Base-by-base conservation (phyloP, 2,888 invertebrate genomes). In the Netelia inedita region DNA sequence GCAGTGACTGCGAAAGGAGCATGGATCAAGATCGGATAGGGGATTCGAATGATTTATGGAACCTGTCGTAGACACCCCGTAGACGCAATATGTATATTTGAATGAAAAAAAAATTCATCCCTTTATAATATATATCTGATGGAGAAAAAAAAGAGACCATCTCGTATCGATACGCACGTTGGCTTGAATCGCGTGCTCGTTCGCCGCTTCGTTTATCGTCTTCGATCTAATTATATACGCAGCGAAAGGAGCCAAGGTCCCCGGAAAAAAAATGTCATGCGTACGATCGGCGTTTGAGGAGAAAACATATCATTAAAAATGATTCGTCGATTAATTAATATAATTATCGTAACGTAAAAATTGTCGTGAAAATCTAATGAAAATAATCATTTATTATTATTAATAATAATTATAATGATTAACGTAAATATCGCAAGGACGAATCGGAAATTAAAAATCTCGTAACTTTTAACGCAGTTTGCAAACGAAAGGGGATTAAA, bases 1-100 rank as follows among this genome's bases (percentile, higher is more conserved):
- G 55, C 41, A 55, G 68, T 73, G 10, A 21, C n/a, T 41, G 35
- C 46, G 35, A 53, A n/a, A 41, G 16, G 41, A 41, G 55, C 46
- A 35, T 66, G 68, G 59, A 63, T 83, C 65, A 55, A 43, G n/a
- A 53, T 71, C 5, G 53, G 10, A 41, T 65, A 19, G 11, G 61
- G 55, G 69, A 55, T 71, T 65, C 63, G 35, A 66, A 63, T 79
- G 83, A 83, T 79, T 83, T 74, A 79, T 75, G 79, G n/a, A 55
- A 35, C 14, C 35, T 55, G 59, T 57, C 63, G 68, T 46, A 63
- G 57, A 74, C 74, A 65, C 57, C 43, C 16, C 63, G 74, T 16
- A 71, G 69, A 50, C 53, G 46, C 14, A 74, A 74, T 65, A 71
- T 14, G 53, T 41, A 65, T 79, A 28, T 63, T 69, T 69, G 46